Evolutionary conservation across 1,140 invertebrate genomes (phyloP), one percentile per base, ranked within the genome.

Genomic region (Reticulitermes speratus): DNA sequence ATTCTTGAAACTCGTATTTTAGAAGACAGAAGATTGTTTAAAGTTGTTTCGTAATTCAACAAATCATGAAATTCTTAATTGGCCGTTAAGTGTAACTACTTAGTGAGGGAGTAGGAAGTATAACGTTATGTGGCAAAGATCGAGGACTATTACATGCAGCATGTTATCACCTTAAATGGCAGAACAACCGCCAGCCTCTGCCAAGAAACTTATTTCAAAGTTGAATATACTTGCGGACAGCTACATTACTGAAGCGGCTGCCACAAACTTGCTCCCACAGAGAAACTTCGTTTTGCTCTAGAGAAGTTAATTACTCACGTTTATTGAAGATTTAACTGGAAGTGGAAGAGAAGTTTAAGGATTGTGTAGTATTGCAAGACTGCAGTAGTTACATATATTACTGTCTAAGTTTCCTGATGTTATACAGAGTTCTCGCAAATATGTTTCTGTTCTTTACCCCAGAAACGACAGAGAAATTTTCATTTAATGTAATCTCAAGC

Each of bases 251-350:
- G 65, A 11, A 75, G 65, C n/a, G 65, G n/a, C 11, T 75, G 1
- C 65, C 65, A 75, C 65, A 30, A 30, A 75, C 65, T 75, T 75
- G n/a, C 65, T 75, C n/a, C 65, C 65, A 30, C 65, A 75, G n/a
- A 75, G n/a, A 14, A 75, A 75, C 65, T 75, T 75, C n/a, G 65
- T 75, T 75, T 30, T 75, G 65, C 65, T 6, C 8, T 6, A 11
- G 65, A 75, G 65, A 75, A 75, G 65, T 75, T 75, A 75, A 75
- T 75, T 75, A 75, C n/a, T 75, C 65, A 75, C 25, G 65, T 75
- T 75, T 75, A 75, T 75, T 75, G 65, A 75, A 75, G n/a, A 75
- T 75, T n/a, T 30, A 30, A 75, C 65, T 75, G 65, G 7, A 30
- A 75, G 16, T 75, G 25, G 25, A 75, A 75, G 65, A 5, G 14